Conservation (phyloP, 2,888 invertebrate genomes). For the Nemotelus nigrinus region DNA sequence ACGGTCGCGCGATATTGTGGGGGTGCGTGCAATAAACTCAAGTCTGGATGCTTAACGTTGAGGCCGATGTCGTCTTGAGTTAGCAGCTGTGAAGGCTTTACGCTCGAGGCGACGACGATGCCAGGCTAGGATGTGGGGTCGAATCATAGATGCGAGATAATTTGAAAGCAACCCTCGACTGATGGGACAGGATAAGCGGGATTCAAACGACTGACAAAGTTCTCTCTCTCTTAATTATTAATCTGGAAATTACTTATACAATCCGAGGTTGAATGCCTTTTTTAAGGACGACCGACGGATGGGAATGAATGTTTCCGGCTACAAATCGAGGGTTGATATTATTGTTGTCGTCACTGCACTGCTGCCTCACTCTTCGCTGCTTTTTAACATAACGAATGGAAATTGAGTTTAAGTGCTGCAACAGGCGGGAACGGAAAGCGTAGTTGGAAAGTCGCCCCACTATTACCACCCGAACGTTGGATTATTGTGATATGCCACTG, state of each 20-base stretch:
- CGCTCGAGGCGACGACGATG: background rate
- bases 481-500: background rate
- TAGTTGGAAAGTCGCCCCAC: background rate
- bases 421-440: background rate
- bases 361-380: background rate
- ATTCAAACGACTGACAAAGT: conserved; percentile 44
- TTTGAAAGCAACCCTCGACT: conserved; percentile 34
- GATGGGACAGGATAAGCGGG: conserved; percentile 40
- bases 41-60: background rate
- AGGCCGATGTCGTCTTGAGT: background rate
- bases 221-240: conserved; percentile 45
- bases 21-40: background rate
- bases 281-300: conserved; percentile 10
- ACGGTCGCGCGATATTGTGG: background rate
- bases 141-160: conserved; percentile 10
- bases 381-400: conserved; percentile 20
- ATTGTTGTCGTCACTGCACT: conserved; percentile 12
- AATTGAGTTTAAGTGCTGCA: conserved; percentile 34
- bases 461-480: background rate
- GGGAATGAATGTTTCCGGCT: conserved; percentile 26
- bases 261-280: conserved; percentile 40
- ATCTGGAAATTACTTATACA: conserved; percentile 46
- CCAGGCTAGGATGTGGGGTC: background rate
- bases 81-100: conserved; percentile 12
- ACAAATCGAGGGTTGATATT: conserved; percentile 40